Conservation (phyloP, 2,888 invertebrate species). For the Steinernema carpocapsae region DNA sequence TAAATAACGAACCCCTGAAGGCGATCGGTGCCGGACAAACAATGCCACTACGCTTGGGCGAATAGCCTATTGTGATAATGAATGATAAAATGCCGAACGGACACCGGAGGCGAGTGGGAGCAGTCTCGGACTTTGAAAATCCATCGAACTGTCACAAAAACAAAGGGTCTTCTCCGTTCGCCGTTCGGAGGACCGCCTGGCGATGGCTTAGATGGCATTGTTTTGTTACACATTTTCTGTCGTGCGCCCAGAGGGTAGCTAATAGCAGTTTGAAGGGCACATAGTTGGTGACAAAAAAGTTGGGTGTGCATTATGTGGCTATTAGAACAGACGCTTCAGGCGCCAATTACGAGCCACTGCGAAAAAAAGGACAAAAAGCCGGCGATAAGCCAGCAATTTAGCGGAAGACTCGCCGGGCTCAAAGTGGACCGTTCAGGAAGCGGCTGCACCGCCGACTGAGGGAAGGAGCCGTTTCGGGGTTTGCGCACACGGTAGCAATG, state of each 20-base stretch:
- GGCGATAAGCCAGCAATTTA: neutral
- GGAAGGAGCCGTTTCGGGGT: no score
- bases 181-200: conserved; percentile 13
- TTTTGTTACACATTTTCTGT: conserved; percentile 30
- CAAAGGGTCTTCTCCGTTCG: conserved; percentile 12
- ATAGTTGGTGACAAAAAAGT: conserved; percentile 15
- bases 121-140: conserved; percentile 16
- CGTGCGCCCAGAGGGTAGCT: conserved; percentile 17
- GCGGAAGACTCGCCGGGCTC: no score
- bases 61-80: conserved; percentile 26
- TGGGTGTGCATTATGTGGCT: conserved; percentile 26
- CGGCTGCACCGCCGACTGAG: no score
- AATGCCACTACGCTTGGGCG: conserved; percentile 18
- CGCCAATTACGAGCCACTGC: conserved; percentile 2
- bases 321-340: conserved; percentile 3
- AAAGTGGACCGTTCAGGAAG: no score
- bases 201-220: conserved; percentile 16
- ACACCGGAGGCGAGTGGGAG: neutral
- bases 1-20: conserved; percentile 27
- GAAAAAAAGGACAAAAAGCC: neutral
- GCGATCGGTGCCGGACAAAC: conserved; percentile 33
- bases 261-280: conserved; percentile 26
- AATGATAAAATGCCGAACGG: conserved; percentile 31
- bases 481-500: neutral
- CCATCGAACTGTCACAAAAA: conserved; percentile 28